Percentiles rank a stretch among this genome's conserved stretches.
Evolutionary conservation across 2,888 invertebrate species (phyloP).

Genomic region (Parthenolecanium corni): DNA sequence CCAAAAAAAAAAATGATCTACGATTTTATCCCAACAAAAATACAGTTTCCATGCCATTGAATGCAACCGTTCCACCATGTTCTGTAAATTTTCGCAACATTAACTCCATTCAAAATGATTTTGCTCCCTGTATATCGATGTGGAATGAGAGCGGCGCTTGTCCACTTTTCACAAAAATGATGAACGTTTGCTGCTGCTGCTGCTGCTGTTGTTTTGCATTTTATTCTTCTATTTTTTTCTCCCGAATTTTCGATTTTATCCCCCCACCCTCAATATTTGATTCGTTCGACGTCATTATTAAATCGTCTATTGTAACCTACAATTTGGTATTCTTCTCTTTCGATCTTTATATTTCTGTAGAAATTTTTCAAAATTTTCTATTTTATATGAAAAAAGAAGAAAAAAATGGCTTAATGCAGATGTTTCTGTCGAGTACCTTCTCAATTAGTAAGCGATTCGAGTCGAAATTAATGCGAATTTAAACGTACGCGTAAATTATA

Average conservation of each 20-base stretch:
- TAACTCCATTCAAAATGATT: slow-evolving; percentile 11
- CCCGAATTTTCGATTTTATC: neutral
- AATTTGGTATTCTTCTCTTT: neutral
- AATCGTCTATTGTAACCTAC: slow-evolving; percentile 1
- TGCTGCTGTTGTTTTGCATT: neutral
- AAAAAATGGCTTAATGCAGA: no score
- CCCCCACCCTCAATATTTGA: neutral
- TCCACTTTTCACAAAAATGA: slow-evolving; percentile 4
- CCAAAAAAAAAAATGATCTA: neutral
- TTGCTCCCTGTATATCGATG: neutral
- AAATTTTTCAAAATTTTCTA: neutral
- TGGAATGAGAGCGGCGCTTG: slow-evolving; percentile 5
- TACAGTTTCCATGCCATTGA: slow-evolving; percentile 20
- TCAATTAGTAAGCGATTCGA: no score
- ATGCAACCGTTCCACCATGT: neutral
- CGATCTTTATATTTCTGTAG: neutral
- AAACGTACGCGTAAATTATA: no score
- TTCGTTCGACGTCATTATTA: neutral
- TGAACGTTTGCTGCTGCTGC: no score
- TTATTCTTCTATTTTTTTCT: neutral
- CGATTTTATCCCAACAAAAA: slow-evolving; percentile 2
- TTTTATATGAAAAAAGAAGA: neutral
- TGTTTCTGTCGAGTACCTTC: no score
- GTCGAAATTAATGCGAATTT: no score
- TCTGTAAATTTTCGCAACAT: slow-evolving; percentile 17